A percentile compares a stretch with the other conserved stretches of the same genome.
phyloP scores from a whole-genome alignment of 2,113 vertebrate species.

The Myrmecophaga tridactyla region DNA sequence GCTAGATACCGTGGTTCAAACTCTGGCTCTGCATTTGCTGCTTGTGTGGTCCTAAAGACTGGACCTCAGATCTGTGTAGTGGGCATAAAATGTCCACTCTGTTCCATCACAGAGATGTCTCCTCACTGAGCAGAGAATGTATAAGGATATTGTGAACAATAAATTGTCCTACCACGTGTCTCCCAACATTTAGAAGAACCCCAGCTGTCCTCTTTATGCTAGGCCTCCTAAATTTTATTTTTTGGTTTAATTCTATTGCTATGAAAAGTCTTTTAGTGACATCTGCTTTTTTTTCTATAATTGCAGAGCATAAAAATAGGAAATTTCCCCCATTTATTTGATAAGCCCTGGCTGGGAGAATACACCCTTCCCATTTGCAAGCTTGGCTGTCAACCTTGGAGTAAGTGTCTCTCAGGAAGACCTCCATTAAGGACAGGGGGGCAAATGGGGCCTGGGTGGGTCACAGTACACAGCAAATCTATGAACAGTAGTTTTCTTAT shows the following conservation, averaged over 20 bases:
- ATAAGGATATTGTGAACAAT: neutral
- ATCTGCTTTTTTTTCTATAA: neutral
- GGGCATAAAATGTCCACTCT: rapidly evolving
- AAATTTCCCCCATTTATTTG: neutral
- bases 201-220: neutral
- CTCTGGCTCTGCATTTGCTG: neutral
- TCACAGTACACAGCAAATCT: neutral
- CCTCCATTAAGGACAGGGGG: neutral
- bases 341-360: neutral
- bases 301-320: neutral
- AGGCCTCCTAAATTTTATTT: constrained; percentile 32
- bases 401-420: neutral
- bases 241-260: constrained; percentile 3
- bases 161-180: neutral
- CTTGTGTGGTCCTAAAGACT: neutral
- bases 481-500: neutral
- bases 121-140: neutral
- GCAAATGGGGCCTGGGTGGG: neutral
- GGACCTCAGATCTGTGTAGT: neutral
- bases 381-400: neutral
- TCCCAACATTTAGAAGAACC: neutral
- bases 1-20: neutral
- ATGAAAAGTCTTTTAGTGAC: constrained; percentile 22
- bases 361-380: neutral
- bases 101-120: neutral